These are phyloP conservation scores for Typhlichthys subterraneus DNA, from an alignment of 2,797 vertebrate species.

Conservation along the genomic window DNA sequence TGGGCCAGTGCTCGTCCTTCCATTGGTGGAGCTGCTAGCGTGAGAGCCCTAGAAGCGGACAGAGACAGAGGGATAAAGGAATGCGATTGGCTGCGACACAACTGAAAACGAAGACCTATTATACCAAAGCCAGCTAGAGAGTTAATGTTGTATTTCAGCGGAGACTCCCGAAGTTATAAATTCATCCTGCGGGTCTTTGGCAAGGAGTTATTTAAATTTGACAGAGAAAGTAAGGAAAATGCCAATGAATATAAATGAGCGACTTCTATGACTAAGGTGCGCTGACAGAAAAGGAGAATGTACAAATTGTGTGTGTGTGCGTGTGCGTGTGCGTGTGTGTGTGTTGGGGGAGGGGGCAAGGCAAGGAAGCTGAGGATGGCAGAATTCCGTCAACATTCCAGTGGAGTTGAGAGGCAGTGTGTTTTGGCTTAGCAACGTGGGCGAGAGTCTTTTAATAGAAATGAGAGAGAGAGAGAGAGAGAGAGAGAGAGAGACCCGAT, in stretches of 20 bases:
- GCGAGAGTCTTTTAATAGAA: conserved; percentile 40
- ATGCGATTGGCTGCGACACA: conserved; percentile 64
- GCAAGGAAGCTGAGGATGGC: conserved; percentile 19
- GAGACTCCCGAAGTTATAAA: conserved; percentile 68
- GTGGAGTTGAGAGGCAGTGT: conserved; percentile 21
- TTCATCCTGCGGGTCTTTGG: conserved; percentile 51
- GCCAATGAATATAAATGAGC: conserved; percentile 41
- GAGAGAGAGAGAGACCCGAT: conserved; percentile 11
- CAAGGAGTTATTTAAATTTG: conserved; percentile 59
- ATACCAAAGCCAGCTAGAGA: conserved; percentile 63
- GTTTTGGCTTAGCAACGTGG: conserved; percentile 24
- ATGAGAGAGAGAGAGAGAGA: conserved; percentile 3
- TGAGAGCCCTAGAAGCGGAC: conserved; percentile 62
- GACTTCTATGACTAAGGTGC: conserved; percentile 23
- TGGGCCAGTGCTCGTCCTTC: conserved; percentile 16
- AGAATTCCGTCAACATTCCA: conserved; percentile 6
- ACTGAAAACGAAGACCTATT: conserved; percentile 71
- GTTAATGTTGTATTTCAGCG: conserved; percentile 68
- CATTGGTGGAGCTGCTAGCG: conserved; percentile 56
- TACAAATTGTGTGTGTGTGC: background rate
- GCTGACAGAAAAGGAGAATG: conserved; percentile 13
- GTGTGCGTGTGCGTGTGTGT: background rate
- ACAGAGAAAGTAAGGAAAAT: conserved; percentile 49
- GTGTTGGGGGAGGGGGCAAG: conserved; percentile 3
- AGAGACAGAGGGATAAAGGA: conserved; percentile 70